Base-by-base conservation (phyloP, 1,140 invertebrate species). In the Pantala flavescens region DNA sequence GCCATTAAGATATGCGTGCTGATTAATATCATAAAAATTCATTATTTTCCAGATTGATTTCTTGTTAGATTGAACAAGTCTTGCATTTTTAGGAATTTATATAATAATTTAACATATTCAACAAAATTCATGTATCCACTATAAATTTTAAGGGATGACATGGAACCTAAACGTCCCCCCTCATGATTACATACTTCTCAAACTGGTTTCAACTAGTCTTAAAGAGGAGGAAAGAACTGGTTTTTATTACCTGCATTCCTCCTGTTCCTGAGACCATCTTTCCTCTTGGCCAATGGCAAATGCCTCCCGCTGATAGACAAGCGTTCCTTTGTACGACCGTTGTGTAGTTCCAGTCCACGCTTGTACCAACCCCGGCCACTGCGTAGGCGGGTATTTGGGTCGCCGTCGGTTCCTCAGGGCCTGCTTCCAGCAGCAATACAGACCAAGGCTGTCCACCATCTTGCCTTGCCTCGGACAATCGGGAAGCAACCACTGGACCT, bases 331-430 rank as follows among this genome's bases (percentile, higher is more conserved):
- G 74, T 2, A 36, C 71, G 21, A 71, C 72, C 10, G 76, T 77
- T 3, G 71, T 71, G 55, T 77, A 75, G 16, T 77, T 73, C 76
- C 76, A 77, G 72, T 77, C 76, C 9, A 76, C 14, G 9, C 23
- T 24, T 0, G 72, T 76, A 73, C 24, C 80, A 77, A 55, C 70
- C 7, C 43, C 76, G 10, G 19, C 71, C 9, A 75, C n/a, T 0
- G 89, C 88, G 7, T 89, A 81, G 0, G 86, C 81, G 0, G 91
- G 91, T 43, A 93, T 86, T 75, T 88, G 84, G 5, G 89, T 87
- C 74, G 91, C 85, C 49, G 89, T 84, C 11, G 81, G 81, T 72
- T 86, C 86, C 42, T 83, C 80, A 0, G 81, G 83, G 0, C 86
- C 86, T 10, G 86, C 86, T 79, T 87, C 86, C 70, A 87, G 73